These are phyloP conservation scores for Poecilia gillii DNA, from an alignment of 2,797 vertebrate genomes.

Conservation along the genomic window DNA sequence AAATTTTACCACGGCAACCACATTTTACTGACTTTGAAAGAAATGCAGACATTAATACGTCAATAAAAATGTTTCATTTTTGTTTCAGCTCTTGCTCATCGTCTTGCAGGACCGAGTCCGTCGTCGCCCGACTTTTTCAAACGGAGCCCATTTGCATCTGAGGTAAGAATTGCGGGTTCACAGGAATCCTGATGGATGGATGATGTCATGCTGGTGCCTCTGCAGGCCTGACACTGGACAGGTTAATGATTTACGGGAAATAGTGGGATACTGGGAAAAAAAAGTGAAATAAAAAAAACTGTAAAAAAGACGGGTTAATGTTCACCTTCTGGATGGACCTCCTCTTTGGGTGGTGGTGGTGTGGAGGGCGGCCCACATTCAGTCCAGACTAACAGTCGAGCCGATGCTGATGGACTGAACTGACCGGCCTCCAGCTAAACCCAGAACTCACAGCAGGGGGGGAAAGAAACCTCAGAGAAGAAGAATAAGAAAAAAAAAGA, in stretches of 20 bases:
- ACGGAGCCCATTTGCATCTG: slow-evolving; percentile 37
- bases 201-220: slow-evolving; percentile 78
- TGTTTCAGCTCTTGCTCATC: background rate
- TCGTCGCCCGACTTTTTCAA: slow-evolving; percentile 4
- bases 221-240: slow-evolving; percentile 58
- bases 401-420: slow-evolving; percentile 48
- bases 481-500: slow-evolving; percentile 30
- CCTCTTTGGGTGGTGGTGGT: slow-evolving; percentile 54
- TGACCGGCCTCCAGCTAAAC: slow-evolving; percentile 77
- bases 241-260: slow-evolving; percentile 82
- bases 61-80: background rate
- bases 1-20: background rate
- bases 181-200: slow-evolving; percentile 71
- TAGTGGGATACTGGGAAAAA: slow-evolving; percentile 69
- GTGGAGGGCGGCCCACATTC: slow-evolving; percentile 51
- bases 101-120: background rate
- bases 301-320: slow-evolving; percentile 79
- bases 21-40: background rate
- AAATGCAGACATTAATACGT: background rate
- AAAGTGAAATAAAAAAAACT: slow-evolving; percentile 35
- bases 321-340: slow-evolving; percentile 73
- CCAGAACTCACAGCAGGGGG: slow-evolving; percentile 69
- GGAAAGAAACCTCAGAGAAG: slow-evolving; percentile 40
- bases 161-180: slow-evolving; percentile 37
- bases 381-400: slow-evolving; percentile 39